These are phyloP conservation scores for Cynocephalus volans DNA, from an alignment of 2,113 vertebrate species.

Conservation along the genomic window DNA sequence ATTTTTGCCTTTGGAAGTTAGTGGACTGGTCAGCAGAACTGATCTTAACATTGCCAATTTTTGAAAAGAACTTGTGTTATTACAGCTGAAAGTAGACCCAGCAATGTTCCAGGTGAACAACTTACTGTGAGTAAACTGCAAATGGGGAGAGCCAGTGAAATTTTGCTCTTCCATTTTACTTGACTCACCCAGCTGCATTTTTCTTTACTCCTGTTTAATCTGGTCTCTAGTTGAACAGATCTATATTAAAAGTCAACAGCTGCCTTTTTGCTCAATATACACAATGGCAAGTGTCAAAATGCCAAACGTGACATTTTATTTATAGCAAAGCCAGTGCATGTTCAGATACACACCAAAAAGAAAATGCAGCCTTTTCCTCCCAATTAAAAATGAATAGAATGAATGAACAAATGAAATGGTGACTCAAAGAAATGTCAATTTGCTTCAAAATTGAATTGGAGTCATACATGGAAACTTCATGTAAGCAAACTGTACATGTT, in stretches of 20 bases:
- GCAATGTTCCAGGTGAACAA: conserved; percentile 18
- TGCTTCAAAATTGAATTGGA: conserved; percentile 58
- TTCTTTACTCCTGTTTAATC: conserved; percentile 48
- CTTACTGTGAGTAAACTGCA: background rate
- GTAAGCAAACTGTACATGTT: background rate
- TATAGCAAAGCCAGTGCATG: conserved; percentile 74
- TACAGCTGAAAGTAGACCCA: background rate
- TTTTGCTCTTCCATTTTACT: conserved; percentile 1
- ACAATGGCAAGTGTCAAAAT: conserved; percentile 80
- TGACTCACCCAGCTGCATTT: conserved; percentile 31
- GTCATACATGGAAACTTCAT: background rate
- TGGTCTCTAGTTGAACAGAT: conserved; percentile 53
- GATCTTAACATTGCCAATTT: background rate
- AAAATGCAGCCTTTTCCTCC: conserved; percentile 52
- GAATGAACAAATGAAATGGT: background rate
- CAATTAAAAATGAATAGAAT: conserved; percentile 46
- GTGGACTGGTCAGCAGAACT: background rate
- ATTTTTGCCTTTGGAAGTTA: conserved; percentile 22
- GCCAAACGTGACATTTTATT: conserved; percentile 83
- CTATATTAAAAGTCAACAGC: conserved; percentile 85
- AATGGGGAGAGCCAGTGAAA: background rate
- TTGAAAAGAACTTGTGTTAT: background rate
- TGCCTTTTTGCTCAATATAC: conserved; percentile 80
- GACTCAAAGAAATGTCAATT: conserved; percentile 52
- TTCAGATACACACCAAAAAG: conserved; percentile 5